Evolutionary conservation across 2,797 vertebrate species (phyloP).

Genomic region (Sebastes baramenuke): DNA sequence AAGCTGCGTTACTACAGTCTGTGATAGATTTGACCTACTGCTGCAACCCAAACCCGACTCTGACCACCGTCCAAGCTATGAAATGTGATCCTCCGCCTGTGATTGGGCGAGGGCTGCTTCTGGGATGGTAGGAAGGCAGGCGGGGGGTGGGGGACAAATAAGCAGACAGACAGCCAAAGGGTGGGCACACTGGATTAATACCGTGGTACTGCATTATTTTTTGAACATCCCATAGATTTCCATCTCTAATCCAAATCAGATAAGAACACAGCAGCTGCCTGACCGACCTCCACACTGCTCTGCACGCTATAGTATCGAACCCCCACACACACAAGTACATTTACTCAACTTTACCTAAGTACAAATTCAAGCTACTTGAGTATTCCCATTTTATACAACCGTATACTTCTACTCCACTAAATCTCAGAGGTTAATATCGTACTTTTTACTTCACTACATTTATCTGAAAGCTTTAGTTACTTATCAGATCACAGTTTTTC

Average conservation of each 20-base stretch:
- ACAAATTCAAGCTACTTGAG: background rate
- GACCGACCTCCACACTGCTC: conserved; percentile 6
- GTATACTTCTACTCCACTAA: no score
- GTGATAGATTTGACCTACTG: conserved; percentile 6
- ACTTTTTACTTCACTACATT: no score
- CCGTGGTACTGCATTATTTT: conserved; percentile 22
- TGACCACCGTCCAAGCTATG: conserved; percentile 31
- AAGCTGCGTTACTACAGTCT: background rate
- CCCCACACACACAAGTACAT: background rate
- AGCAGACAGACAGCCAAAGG: conserved; percentile 17
- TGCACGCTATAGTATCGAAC: background rate
- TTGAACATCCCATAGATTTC: conserved; percentile 59
- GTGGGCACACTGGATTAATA: conserved; percentile 60
- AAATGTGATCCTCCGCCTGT: conserved; percentile 58
- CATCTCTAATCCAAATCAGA: conserved; percentile 58
- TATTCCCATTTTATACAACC: background rate
- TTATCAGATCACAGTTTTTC: no score
- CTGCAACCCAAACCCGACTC: conserved; percentile 53
- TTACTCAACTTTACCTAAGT: background rate
- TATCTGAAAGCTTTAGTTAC: no score
- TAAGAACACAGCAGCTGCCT: conserved; percentile 56
- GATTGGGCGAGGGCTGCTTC: conserved; percentile 47
- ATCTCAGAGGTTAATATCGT: no score
- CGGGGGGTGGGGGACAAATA: background rate
- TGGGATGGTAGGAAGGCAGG: background rate